phyloP scores from a whole-genome alignment of 2,888 invertebrate species.

The Polymixis lichenea region DNA sequence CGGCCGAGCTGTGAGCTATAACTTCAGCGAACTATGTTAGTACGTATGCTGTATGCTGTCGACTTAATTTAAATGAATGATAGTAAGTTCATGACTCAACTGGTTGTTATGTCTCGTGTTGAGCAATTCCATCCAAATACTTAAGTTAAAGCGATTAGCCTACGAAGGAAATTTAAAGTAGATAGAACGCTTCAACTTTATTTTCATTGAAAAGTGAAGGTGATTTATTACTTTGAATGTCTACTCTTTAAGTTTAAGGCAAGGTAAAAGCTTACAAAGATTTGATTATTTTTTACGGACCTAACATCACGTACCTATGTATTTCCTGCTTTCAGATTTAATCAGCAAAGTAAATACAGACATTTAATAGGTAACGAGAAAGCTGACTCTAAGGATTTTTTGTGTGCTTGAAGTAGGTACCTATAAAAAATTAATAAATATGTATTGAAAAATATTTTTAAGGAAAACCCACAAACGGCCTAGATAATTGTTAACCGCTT shows the following conservation, averaged over 20 bases:
- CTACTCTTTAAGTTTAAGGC: slow-evolving; percentile 5
- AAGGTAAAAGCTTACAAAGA: background rate
- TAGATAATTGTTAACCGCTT: too few relatives aligned
- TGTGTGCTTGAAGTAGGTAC: too few relatives aligned
- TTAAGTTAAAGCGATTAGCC: slow-evolving; percentile 5
- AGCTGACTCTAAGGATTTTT: background rate
- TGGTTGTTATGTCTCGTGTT: background rate
- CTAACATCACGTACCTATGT: background rate
- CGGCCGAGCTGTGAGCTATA: background rate
- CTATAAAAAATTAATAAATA: too few relatives aligned
- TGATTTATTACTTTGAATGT: background rate
- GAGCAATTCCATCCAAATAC: slow-evolving; percentile 25
- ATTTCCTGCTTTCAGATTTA: background rate
- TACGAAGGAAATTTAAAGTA: background rate
- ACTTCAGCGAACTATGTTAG: background rate
- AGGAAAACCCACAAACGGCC: too few relatives aligned
- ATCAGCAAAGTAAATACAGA: background rate
- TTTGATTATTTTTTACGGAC: too few relatives aligned
- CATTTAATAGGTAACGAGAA: background rate
- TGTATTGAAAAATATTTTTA: too few relatives aligned
- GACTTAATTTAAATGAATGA: slow-evolving; percentile 12
- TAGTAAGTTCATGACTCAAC: slow-evolving; percentile 22
- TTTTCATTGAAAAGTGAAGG: slow-evolving; percentile 8
- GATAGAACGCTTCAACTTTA: background rate
- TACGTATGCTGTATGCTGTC: background rate